A percentile compares a stretch with the other conserved stretches of the same genome.
Evolutionary conservation across 2,888 invertebrate genomes (phyloP).

Genomic region (Tachina fera): DNA sequence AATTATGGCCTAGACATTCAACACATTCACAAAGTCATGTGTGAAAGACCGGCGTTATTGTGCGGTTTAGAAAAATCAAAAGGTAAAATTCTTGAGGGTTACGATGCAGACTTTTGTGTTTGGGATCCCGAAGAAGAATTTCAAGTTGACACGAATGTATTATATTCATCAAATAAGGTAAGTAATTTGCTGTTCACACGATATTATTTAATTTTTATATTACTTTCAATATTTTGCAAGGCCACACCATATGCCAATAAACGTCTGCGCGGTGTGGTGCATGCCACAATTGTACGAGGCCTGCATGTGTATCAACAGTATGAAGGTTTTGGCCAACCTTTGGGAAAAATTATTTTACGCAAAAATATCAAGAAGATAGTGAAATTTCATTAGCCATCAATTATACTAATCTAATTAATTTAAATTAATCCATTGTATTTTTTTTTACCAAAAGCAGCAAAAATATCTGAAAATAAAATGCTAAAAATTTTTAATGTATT

Average conservation of each 20-base stretch:
- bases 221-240: slow-evolving; percentile 78
- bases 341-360: slow-evolving; percentile 80
- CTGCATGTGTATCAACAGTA: slow-evolving; percentile 84
- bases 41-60: slow-evolving; percentile 85
- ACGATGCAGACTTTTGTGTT: slow-evolving; percentile 89
- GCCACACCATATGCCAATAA: slow-evolving; percentile 87
- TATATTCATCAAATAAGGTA: slow-evolving; percentile 88
- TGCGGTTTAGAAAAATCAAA: slow-evolving; percentile 86
- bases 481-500: too few relatives aligned
- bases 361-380: slow-evolving; percentile 80
- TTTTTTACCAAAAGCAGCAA: too few relatives aligned
- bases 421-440: background rate
- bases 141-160: slow-evolving; percentile 84
- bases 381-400: slow-evolving; percentile 78
- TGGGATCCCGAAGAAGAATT: slow-evolving; percentile 87
- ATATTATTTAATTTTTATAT: background rate
- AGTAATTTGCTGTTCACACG: slow-evolving; percentile 74
- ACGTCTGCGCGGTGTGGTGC: slow-evolving; percentile 86
- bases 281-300: slow-evolving; percentile 87
- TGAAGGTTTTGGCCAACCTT: slow-evolving; percentile 81
- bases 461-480: too few relatives aligned
- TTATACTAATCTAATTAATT: too few relatives aligned
- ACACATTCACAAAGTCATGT: slow-evolving; percentile 86
- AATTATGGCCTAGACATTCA: slow-evolving; percentile 84
- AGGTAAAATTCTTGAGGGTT: slow-evolving; percentile 86